Conservation (phyloP, 92 coral and sea anemone genomes). For the Virgularia gustaviana region DNA sequence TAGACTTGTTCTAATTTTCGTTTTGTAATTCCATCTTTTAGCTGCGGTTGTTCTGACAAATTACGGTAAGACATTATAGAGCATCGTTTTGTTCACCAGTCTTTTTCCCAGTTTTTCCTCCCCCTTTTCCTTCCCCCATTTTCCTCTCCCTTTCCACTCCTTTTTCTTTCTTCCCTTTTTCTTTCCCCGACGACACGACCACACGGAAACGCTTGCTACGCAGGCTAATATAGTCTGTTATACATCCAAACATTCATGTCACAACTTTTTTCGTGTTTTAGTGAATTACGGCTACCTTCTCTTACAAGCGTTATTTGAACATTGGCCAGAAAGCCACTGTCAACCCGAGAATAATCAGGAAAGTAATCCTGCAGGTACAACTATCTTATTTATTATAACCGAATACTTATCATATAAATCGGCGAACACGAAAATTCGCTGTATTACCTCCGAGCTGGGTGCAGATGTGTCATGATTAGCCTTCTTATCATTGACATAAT, state of each 20-base stretch:
- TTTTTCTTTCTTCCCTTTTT: not conserved
- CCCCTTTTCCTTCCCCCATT: not conserved
- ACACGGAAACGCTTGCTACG: no score
- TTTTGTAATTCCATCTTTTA: conserved; percentile 29
- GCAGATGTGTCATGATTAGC: no score
- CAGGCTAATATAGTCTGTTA: no score
- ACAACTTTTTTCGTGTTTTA: not conserved
- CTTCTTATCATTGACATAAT: no score
- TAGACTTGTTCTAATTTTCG: not conserved
- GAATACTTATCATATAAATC: no score
- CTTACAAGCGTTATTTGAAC: conserved; percentile 79
- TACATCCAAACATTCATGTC: not conserved
- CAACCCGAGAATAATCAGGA: conserved; percentile 64
- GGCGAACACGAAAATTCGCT: no score
- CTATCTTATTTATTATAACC: no score
- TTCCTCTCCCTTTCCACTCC: not conserved
- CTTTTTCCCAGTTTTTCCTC: not conserved
- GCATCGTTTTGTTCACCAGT: no score
- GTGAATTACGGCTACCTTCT: conserved; percentile 85
- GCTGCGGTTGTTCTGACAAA: conserved; percentile 60
- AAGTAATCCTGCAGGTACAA: conserved; percentile 48
- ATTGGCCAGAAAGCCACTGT: conserved; percentile 85
- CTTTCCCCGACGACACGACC: no score
- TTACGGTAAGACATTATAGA: conserved; percentile 67
- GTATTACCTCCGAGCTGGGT: no score